A percentile compares a stretch with the other conserved stretches of the same genome.
Evolutionary conservation across 2,888 invertebrate species (phyloP).

Genomic region (Itoplectis maculator): DNA sequence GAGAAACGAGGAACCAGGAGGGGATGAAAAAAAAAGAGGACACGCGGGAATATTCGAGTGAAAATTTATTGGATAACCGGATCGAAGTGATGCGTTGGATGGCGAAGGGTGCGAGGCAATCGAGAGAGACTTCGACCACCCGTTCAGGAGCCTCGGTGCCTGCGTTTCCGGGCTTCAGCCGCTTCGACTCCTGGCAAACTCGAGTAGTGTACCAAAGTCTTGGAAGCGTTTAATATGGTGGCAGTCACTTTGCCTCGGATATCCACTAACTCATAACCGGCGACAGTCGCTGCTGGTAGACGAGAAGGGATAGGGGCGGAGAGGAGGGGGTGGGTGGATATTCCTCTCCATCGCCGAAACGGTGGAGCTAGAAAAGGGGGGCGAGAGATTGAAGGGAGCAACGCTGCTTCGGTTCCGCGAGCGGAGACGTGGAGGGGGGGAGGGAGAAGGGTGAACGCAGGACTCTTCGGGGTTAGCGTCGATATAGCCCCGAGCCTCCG

Average conservation of each 20-base stretch:
- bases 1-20: background rate
- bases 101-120: slow-evolving; percentile 29
- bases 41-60: slow-evolving; percentile 29
- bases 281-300: slow-evolving; percentile 65
- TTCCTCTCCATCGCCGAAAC: slow-evolving; percentile 18
- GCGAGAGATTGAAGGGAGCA: slow-evolving; percentile 55
- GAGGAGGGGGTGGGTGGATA: background rate
- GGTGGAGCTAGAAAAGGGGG: slow-evolving; percentile 25
- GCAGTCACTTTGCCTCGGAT: slow-evolving; percentile 73
- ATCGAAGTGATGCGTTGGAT: slow-evolving; percentile 49
- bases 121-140: slow-evolving; percentile 5
- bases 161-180: slow-evolving; percentile 6
- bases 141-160: background rate
- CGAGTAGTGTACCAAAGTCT: slow-evolving; percentile 50
- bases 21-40: background rate
- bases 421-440: slow-evolving; percentile 3
- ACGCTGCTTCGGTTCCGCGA: slow-evolving; percentile 36
- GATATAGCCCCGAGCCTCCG: background rate
- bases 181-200: slow-evolving; percentile 52
- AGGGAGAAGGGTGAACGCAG: slow-evolving; percentile 41
- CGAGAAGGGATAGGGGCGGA: background rate
- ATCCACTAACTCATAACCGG: slow-evolving; percentile 78
- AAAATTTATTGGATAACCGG: slow-evolving; percentile 51
- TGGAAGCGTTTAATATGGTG: slow-evolving; percentile 78
- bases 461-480: background rate